Base-by-base conservation (phyloP, 2,113 vertebrate species). In the Lipophrys pholis region DNA sequence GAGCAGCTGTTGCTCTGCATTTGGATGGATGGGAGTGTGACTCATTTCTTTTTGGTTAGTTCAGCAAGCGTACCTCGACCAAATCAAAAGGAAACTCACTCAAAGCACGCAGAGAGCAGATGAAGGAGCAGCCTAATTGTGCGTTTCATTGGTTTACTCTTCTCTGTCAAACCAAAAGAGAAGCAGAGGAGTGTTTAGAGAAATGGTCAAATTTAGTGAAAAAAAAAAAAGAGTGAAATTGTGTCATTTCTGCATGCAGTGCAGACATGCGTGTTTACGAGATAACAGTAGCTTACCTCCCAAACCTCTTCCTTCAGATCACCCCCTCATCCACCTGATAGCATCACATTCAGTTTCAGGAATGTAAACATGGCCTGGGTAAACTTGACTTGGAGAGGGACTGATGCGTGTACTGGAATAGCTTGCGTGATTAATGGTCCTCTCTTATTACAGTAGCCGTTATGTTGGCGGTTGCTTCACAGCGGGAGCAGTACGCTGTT, bases 291-390 rank as follows among this genome's bases (percentile, higher is more conserved):
- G 41, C 45, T 57, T 43, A 12, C 50, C 41, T 58, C 66, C 36
- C 35, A 66, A 76, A 71, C 40, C 66, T 54, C 42, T 62, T 69
- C 49, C 39, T 52, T 50, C 17, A 56, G 38, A 69, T 51, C 68
- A 49, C 48, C 58, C 66, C 56, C 46, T 54, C 64, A 54, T 65
- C 48, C 43, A 63, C 10, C 21, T 52, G 84, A 88, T 83, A 75
- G 71, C 68, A 86, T 87, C 82, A 65, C 64, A 76, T 71, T 11
- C 54, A 78, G 58, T 71, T 79, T 54, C 35, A 80, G 58, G 81
- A 90, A 90, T 84, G 78, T 78, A 85, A 87, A 83, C 80, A 82
- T 7, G 0, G 12, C 16, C 15, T 11, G 3, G 12, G 21, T 52
- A 70, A 40, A 41, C 45, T 57, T 41, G 1, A 7, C 43, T 82